Base-by-base conservation (phyloP, 2,797 vertebrate species). In the Rhinichthys osculus region DNA sequence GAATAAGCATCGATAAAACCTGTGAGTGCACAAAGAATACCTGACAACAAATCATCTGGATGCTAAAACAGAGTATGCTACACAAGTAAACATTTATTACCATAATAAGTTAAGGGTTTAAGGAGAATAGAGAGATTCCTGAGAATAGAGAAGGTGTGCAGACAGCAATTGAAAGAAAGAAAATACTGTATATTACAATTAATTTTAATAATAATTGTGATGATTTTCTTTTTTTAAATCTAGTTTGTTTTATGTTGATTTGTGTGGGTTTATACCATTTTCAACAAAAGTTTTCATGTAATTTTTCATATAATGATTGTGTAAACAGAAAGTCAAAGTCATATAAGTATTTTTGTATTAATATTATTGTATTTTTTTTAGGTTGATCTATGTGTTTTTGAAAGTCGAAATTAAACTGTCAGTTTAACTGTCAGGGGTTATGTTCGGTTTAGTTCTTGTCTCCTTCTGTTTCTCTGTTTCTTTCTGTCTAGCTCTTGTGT, bases 1-100 rank as follows among this genome's bases (percentile, higher is more conserved):
- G 59, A 74, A 8, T 40, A 17, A 19, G 73, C 50, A 11, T 57
- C 38, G 19, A 57, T 57, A 57, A 57, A 71, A 38, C 33, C 19
- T 71, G 19, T 82, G 35, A 64, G n/a, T 47, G 70, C 54, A 64
- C 11, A 62, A 83, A 64, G 40, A 83, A 74, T 83, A n/a, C 19
- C 40, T 62, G 70, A 73, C 54, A 83, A 83, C 54, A 70, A 64
- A 47, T 83, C 40, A 83, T 62, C 70, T 1, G 27, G 54, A 64
- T 35, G n/a, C 40, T 73, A 83, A 35, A 64, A 57, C 70, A 3
- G 38, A 47, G 11, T 23, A n/a, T 76, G 82, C 38, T 47, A 35
- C 27, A 54, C n/a, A 47, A 47, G 64, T 35, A 64, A 83, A 83
- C 19, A 5, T 62, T 73, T 47, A 47, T 64, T 73, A 57, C 54